phyloP scores from a whole-genome alignment of 2,113 vertebrate genomes.

The Channa argus region DNA sequence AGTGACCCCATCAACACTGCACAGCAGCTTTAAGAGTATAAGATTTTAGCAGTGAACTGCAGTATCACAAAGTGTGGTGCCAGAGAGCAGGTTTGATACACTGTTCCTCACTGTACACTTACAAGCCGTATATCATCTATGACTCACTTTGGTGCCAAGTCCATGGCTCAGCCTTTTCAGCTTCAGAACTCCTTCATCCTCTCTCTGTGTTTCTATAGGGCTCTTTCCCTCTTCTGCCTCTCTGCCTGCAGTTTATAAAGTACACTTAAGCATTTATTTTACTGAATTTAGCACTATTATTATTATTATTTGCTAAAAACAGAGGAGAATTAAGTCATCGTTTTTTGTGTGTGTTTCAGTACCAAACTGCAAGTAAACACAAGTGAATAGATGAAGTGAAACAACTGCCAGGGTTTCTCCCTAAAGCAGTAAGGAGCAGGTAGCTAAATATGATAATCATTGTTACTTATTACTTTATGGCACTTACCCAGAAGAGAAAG shows the following conservation, averaged over 20 bases:
- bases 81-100: slow-evolving; percentile 43
- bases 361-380: background rate
- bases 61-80: slow-evolving; percentile 41
- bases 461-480: background rate
- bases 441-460: background rate
- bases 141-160: slow-evolving; percentile 58
- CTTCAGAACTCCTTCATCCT: slow-evolving; percentile 17
- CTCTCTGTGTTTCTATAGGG: background rate
- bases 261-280: background rate
- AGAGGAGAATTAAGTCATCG: no score
- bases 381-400: background rate
- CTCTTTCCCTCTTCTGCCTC: background rate
- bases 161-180: slow-evolving; percentile 45
- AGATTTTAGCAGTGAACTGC: slow-evolving; percentile 22
- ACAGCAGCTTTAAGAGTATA: background rate
- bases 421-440: background rate
- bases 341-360: background rate
- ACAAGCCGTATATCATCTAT: slow-evolving; percentile 63
- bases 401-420: background rate
- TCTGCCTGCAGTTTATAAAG: slow-evolving; percentile 19
- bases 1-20: slow-evolving; percentile 1
- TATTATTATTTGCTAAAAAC: no score
- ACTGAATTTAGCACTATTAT: no score
- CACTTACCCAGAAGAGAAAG: slow-evolving; percentile 92
- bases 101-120: slow-evolving; percentile 21